Base-by-base conservation (phyloP, 2,797 vertebrate species). In the Syndactyla subalaris region DNA sequence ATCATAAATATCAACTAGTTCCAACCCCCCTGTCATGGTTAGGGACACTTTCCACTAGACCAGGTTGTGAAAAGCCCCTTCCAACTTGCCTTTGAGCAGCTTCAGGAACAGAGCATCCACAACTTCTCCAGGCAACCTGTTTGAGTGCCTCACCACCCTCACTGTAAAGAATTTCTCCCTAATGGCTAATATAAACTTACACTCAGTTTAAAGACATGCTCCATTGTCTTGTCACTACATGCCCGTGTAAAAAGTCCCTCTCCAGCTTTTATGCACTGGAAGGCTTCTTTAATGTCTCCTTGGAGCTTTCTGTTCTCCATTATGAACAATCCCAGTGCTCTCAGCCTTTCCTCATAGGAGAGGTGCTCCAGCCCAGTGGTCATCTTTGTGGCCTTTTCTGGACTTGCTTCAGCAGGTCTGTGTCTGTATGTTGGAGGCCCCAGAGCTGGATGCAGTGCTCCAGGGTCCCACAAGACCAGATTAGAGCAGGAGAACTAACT, bases 11-110 rank as follows among this genome's bases (percentile, higher is more conserved):
- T 45, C 23, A 30, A 7, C 16, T 57, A 15, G 6, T 57, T 63
- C 32, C 36, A 45, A 3, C 1, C 1, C 6, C 5, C 3, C 9
- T 38, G 16, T 57, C 23, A 6, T 14, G 49, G 8, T 29, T 6
- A 10, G 27, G 23, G n/a, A 57, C 27, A 30, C 8, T 21, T 83
- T 77, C 43, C 36, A 19, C 11, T 26, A 58, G n/a, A 45, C 21
- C 13, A 45, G 38, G 55, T 51, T 49, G 55, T 49, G 45, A 24
- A 43, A 49, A 70, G 11, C 12, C 2, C 23, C n/a, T 49, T 70
- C 20, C 49, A 38, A 5, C 14, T 22, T 38, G 10, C 8, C 57
- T 14, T 51, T 45, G 36, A 38, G 29, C 38, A 63, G 13, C 14
- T 51, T 76, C 57, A 38, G 12, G n/a, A 29, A 26, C 21, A 45